Conservation (phyloP, 1,140 invertebrate genomes). For the Scaptodrosophila lebanonensis region DNA sequence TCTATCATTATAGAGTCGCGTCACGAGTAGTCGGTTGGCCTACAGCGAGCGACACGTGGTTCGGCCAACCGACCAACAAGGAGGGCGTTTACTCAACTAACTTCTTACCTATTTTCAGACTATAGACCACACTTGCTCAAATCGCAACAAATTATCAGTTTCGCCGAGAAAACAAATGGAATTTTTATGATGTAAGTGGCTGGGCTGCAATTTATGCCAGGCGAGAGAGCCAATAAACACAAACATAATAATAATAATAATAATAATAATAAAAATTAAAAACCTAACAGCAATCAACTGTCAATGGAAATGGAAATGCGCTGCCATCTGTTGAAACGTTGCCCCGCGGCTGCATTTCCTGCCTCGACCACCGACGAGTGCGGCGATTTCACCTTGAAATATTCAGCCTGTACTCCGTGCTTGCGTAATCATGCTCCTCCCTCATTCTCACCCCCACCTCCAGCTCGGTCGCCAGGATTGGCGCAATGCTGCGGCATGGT, state of each 20-base stretch:
- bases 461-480: slow-evolving; percentile 3
- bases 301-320: slow-evolving; percentile 17
- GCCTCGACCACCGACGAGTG: slow-evolving; percentile 25
- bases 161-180: slow-evolving; percentile 14
- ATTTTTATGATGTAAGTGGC: slow-evolving; percentile 4
- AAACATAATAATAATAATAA: not conserved
- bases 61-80: too few species aligned
- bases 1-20: too few species aligned
- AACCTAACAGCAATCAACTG: slow-evolving; percentile 38
- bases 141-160: too few species aligned
- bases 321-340: slow-evolving; percentile 6
- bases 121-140: too few species aligned
- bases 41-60: too few species aligned
- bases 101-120: too few species aligned
- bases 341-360: slow-evolving; percentile 35
- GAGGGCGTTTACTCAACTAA: too few species aligned
- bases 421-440: slow-evolving; percentile 37
- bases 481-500: slow-evolving; percentile 1
- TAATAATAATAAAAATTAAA: slow-evolving; percentile 37
- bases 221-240: not conserved
- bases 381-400: slow-evolving; percentile 67
- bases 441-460: slow-evolving; percentile 10
- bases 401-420: too few species aligned
- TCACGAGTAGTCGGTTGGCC: too few species aligned
- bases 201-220: slow-evolving; percentile 10